Percentiles rank a stretch among this genome's conserved stretches.
These are phyloP conservation scores for Sander lucioperca DNA, from an alignment of 2,113 vertebrate genomes.

Conservation along the genomic window DNA sequence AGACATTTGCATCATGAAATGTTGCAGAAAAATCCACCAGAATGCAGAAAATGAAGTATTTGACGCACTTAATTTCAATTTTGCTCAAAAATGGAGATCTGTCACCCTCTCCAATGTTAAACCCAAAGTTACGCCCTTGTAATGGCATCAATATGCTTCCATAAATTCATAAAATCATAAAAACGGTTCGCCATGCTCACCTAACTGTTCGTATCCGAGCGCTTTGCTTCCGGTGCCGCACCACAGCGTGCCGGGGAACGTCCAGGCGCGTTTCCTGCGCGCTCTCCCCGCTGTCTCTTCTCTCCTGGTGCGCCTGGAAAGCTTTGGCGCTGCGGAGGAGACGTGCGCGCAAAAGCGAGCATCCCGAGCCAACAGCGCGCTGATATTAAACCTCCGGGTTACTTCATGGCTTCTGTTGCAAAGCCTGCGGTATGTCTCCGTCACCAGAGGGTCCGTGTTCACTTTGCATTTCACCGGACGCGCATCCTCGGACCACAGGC, in stretches of 20 bases:
- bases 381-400: slow-evolving; percentile 52
- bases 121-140: too few species aligned
- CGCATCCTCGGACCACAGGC: slow-evolving; percentile 75
- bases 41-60: too few species aligned
- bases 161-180: too few species aligned
- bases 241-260: slow-evolving; percentile 92
- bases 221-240: slow-evolving; percentile 89
- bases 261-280: slow-evolving; percentile 84
- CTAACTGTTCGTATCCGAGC: slow-evolving; percentile 82
- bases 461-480: slow-evolving; percentile 72
- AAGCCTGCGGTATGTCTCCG: slow-evolving; percentile 49
- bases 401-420: slow-evolving; percentile 63
- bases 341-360: slow-evolving; percentile 56
- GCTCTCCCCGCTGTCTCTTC: neutral
- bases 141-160: too few species aligned
- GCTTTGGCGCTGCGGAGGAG: neutral
- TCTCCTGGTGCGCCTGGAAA: neutral
- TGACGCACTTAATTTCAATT: too few species aligned
- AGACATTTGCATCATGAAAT: too few species aligned
- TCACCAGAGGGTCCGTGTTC: slow-evolving; percentile 26
- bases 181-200: slow-evolving; percentile 75
- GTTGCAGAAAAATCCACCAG: too few species aligned
- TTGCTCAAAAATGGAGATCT: too few species aligned
- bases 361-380: slow-evolving; percentile 17
- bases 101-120: too few species aligned